Percentiles rank a stretch among this genome's conserved stretches.
Conservation (phyloP, 2,113 vertebrate species). For the Cochlearius cochlearius region DNA sequence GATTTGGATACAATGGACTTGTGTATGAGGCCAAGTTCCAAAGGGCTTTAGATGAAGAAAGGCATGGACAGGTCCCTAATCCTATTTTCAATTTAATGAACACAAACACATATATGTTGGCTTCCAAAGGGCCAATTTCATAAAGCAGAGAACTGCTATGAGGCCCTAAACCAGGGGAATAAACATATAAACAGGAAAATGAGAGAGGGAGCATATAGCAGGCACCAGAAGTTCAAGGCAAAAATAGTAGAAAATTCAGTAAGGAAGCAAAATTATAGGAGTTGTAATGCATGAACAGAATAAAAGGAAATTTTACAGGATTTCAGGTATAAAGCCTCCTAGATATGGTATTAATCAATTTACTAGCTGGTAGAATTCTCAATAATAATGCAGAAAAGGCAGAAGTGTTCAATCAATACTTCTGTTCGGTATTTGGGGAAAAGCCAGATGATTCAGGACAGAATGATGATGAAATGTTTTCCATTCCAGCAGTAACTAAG, state of each 20-base stretch:
- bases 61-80: background rate
- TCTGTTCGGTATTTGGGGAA: background rate
- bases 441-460: constrained; percentile 40
- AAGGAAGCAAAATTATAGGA: background rate
- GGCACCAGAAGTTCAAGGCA: background rate
- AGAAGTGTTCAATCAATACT: constrained; percentile 40
- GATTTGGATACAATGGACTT: background rate
- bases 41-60: background rate
- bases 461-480: constrained; percentile 57
- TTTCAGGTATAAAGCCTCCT: background rate
- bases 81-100: background rate
- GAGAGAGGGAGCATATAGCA: background rate
- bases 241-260: background rate
- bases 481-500: constrained; percentile 39
- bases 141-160: background rate
- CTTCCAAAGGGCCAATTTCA: background rate
- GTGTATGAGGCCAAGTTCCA: background rate
- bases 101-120: background rate
- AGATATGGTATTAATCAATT: background rate
- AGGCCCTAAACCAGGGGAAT: background rate
- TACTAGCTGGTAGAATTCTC: background rate
- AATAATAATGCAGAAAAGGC: background rate
- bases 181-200: background rate
- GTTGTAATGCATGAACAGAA: background rate
- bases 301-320: background rate